Percentiles rank a stretch among this genome's conserved stretches.
phyloP scores from a whole-genome alignment of 2,797 vertebrate genomes.

The Malacoctenus gilli region DNA sequence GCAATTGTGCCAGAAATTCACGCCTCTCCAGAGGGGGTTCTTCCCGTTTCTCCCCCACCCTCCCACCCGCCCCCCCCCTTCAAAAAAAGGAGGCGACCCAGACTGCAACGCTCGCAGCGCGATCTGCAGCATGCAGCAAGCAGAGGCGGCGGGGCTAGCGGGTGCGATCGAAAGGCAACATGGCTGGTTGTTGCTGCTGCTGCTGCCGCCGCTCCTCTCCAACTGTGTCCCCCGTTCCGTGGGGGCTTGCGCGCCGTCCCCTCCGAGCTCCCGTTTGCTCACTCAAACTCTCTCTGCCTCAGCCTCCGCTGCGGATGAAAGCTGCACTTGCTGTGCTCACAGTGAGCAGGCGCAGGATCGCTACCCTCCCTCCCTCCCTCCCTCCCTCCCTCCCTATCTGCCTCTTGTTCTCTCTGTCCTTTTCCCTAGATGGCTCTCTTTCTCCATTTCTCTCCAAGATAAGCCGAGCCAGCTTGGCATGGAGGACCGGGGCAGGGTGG shows the following conservation, averaged over 20 bases:
- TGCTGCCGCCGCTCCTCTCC: conserved; percentile 16
- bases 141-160: conserved; percentile 9
- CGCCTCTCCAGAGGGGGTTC: conserved; percentile 59
- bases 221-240: conserved; percentile 18
- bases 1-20: conserved; percentile 72
- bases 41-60: conserved; percentile 61
- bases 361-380: conserved; percentile 30
- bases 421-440: conserved; percentile 76
- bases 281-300: conserved; percentile 62
- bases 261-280: conserved; percentile 46
- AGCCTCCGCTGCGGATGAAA: conserved; percentile 80
- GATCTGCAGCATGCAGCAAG: conserved; percentile 41
- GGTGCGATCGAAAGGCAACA: conserved; percentile 14
- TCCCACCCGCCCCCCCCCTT: too few relatives aligned
- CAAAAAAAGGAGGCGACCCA: conserved; percentile 54
- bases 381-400: conserved; percentile 14
- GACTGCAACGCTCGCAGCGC: conserved; percentile 37
- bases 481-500: conserved; percentile 39
- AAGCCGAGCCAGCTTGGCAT: conserved; percentile 34
- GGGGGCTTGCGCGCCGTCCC: conserved; percentile 25
- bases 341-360: conserved; percentile 82
- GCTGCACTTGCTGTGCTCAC: conserved; percentile 77
- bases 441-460: conserved; percentile 63
- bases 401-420: conserved; percentile 58
- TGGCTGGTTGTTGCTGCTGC: too few relatives aligned